A percentile compares a stretch with the other conserved stretches of the same genome.
phyloP scores from a whole-genome alignment of 2,888 invertebrate species.

The Ferrisia virgata region DNA sequence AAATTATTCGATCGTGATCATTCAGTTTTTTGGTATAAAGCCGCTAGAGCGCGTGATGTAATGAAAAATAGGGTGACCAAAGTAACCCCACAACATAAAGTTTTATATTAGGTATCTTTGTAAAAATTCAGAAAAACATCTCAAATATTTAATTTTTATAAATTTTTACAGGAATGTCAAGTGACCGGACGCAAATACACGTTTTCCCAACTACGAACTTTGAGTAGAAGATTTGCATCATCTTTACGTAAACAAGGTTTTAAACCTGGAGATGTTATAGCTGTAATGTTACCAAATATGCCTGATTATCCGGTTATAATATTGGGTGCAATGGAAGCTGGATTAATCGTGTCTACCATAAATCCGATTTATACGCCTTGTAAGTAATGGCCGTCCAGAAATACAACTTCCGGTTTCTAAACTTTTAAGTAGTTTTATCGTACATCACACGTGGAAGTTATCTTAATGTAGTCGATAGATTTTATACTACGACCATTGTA shows the following conservation, averaged over 20 bases:
- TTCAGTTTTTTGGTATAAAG: no score
- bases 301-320: constrained; percentile 70
- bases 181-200: constrained; percentile 70
- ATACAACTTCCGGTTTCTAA: background rate
- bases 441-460: background rate
- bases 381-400: constrained; percentile 49
- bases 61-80: no score
- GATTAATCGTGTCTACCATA: constrained; percentile 66
- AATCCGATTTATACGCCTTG: constrained; percentile 69
- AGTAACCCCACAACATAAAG: no score
- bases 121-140: no score
- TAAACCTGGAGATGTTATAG: constrained; percentile 65
- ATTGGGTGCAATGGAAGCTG: constrained; percentile 68
- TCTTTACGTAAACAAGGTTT: constrained; percentile 67
- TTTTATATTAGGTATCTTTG: no score
- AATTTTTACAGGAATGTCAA: constrained; percentile 68
- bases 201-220: constrained; percentile 64
- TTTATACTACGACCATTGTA: background rate
- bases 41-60: no score
- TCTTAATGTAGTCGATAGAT: background rate
- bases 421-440: background rate
- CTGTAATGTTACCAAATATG: constrained; percentile 69
- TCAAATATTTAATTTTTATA: no score
- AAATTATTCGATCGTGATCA: no score
- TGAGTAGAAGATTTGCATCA: constrained; percentile 65